Evolutionary conservation across 2,113 vertebrate genomes (phyloP), one percentile per base, ranked within the genome.

Genomic region (Nettapus auritus): DNA sequence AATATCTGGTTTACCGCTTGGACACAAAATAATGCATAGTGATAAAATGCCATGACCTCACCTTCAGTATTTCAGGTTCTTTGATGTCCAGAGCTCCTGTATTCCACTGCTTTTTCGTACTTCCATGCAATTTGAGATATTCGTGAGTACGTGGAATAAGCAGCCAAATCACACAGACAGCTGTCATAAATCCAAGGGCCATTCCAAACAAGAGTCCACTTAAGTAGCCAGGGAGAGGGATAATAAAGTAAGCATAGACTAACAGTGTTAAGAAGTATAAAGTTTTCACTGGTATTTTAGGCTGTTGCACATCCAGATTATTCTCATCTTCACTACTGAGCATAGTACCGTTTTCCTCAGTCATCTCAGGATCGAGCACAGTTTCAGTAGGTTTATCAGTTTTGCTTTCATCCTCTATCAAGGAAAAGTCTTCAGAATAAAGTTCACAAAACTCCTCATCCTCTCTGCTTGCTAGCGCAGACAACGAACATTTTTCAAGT

Each of bases 381-480:
- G 40, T 50, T 86, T 96, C 91, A 29, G 70, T 31, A 7, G 90
- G 93, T 40, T 91, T 97, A 36, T 99, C 98, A 23, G 88, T 94
- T 48, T 98, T 98, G 31, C 96, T 96, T 91, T 99, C 99, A 5
- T 98, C 98, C 34, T 99, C 99, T 6, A 97, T 96, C 81, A 98
- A 93, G 56, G 99, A 98, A 82, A 99, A 99, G 96, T 99, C 99
- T 93, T 99, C 99, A 3, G 98, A 97, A 96, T 99, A 99, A 42
- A 99, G 98, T 96, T 99, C 99, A 80, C 98, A 99, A 68, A 99
- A 99, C 93, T 99, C 99, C 86, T 99, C 99, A 3, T 99, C 99
- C 90, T 99, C 99, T 96, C 99, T 99, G 94, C 99, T 99, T 42
- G 97, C 99, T 63, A 99, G 97, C 34, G 98, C 98, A 33, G 99